Percentiles rank a stretch among this genome's conserved stretches.
Conservation (phyloP, 2,888 invertebrate species). For the Coleophora flavipennella region DNA sequence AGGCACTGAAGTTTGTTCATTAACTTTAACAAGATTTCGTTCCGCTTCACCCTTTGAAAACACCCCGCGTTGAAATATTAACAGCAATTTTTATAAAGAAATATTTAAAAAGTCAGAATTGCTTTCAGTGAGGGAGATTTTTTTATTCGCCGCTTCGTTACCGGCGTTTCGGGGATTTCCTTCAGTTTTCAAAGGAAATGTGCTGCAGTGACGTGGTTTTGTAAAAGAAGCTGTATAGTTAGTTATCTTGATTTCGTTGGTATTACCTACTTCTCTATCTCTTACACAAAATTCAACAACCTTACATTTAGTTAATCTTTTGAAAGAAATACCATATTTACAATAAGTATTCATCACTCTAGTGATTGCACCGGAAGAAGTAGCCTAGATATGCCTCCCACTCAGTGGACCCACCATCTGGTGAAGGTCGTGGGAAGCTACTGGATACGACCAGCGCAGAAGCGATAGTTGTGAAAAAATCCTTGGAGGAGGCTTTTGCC, state of each 20-base stretch:
- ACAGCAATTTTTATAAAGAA: constrained; percentile 26
- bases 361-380: no score
- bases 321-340: no score
- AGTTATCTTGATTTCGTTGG: not conserved
- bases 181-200: not conserved
- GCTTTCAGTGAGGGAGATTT: constrained; percentile 4
- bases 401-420: no score
- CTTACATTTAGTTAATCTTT: no score
- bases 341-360: no score
- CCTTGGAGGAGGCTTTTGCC: no score
- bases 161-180: not conserved
- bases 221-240: constrained; percentile 5
- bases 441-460: no score
- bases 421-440: no score
- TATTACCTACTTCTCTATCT: no score
- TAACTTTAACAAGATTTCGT: constrained; percentile 62
- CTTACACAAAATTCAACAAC: not conserved
- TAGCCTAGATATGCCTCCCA: no score
- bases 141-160: constrained; percentile 1
- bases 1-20: constrained; percentile 60
- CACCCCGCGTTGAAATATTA: constrained; percentile 42
- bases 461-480: no score
- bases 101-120: constrained; percentile 14
- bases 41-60: constrained; percentile 49
- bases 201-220: not conserved